Evolutionary conservation across 2,797 vertebrate species (phyloP).

Genomic region (Buceros bicornis): DNA sequence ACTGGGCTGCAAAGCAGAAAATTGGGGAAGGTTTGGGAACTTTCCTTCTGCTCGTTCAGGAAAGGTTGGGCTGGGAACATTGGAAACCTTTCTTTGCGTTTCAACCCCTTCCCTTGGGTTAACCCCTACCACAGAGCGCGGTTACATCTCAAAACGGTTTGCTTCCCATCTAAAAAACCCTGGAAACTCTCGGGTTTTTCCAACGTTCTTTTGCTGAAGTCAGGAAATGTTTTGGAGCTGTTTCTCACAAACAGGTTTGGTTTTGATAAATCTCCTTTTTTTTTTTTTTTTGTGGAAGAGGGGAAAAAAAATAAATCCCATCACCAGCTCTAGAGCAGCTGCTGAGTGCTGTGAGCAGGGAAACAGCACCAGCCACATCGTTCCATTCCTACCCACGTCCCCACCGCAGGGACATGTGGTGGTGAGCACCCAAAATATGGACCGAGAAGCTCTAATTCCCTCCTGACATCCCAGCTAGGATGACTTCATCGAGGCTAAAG

Average conservation of each 20-base stretch:
- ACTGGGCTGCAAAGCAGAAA: constrained; percentile 24
- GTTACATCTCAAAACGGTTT: neutral
- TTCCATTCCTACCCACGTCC: neutral
- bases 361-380: rapidly evolving
- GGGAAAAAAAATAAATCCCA: neutral
- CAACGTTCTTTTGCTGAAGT: neutral
- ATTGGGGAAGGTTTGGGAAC: constrained; percentile 33
- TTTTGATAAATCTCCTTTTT: neutral
- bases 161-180: neutral
- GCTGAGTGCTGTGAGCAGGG: neutral
- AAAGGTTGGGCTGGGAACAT: neutral
- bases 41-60: neutral
- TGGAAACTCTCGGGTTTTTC: constrained; percentile 8
- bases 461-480: neutral
- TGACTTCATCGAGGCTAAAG: neutral
- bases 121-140: neutral
- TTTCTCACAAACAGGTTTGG: constrained; percentile 47
- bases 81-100: neutral
- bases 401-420: neutral
- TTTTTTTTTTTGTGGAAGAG: neutral
- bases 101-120: constrained; percentile 6
- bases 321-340: neutral
- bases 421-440: neutral
- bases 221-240: constrained; percentile 55
- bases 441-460: neutral